Base-by-base conservation (phyloP, 2,888 invertebrate species). In the Netelia virgata region DNA sequence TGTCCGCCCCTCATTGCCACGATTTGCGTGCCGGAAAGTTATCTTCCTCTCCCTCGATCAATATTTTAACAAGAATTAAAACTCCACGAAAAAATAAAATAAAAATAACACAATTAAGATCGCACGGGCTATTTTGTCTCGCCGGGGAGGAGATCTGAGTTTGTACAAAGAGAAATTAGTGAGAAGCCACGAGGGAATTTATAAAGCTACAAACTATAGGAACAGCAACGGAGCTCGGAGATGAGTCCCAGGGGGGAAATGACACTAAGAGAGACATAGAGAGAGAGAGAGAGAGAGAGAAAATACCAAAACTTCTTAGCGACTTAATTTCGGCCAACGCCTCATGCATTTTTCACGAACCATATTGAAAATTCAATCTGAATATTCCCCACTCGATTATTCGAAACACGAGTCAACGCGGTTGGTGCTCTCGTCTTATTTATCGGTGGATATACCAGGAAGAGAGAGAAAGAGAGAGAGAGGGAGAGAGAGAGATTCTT, bases 361-460 rank as follows among this genome's bases (percentile, higher is more conserved):
- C 61, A 83, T 85, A 85, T 86, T 85, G 82, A 72, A 86, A 86
- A 85, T 86, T 85, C 81, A 73, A 57, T 79, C 84, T 87, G 87
- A 87, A 88, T 88, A 88, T 88, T 87, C 85, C 28, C 85, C 82
- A 83, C 80, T 88, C 87, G 89, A 90, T 88, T 88, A 90, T 89
- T 88, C 89, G 87, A 83, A 88, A 86, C 87, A 87, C 87, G 87
- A 80, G 80, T 87, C 82, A 82, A 84, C 80, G 87, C 79, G 79
- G 28, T 69, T 55, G 53, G 41, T 72, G 23, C 53, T 20, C 57
- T 81, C 82, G 85, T 69, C 82, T 88, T 89, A 88, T 88, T 89
- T 89, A 88, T 88, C 87, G 87, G 83, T 79, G 82, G 79, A 87
- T 86, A 82, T 84, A 70, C 69, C 70, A 75, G 43, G 11, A 36